Conservation (phyloP, 2,113 vertebrate species). For the Micromys minutus region DNA sequence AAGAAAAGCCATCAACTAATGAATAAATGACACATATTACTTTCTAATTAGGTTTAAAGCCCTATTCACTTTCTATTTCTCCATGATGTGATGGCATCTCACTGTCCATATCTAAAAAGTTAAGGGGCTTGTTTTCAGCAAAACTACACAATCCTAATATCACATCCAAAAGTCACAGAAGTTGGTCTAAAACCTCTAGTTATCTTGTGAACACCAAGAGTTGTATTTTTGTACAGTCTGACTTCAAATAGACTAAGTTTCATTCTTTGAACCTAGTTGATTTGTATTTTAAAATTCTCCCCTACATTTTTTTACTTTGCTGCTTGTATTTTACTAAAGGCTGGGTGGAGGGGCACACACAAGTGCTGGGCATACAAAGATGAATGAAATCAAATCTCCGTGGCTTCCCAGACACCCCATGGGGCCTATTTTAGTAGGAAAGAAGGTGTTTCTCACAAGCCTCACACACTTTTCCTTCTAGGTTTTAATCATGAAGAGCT, state of each 20-base stretch:
- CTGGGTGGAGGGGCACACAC: background rate
- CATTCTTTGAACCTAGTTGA: background rate
- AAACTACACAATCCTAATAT: background rate
- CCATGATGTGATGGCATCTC: too few relatives aligned
- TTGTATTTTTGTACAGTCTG: background rate
- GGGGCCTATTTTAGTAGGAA: background rate
- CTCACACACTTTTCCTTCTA: background rate
- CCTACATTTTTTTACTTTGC: background rate
- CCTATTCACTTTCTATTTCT: background rate
- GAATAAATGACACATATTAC: background rate
- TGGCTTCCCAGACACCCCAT: background rate
- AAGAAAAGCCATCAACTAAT: background rate
- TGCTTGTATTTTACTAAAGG: conserved; percentile 30
- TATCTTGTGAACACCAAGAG: background rate
- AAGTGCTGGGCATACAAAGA: background rate
- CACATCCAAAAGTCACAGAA: conserved; percentile 12
- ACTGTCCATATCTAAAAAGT: background rate
- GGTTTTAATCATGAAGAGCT: background rate
- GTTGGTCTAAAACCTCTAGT: background rate
- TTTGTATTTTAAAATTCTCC: background rate
- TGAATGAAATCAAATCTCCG: background rate
- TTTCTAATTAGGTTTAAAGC: background rate
- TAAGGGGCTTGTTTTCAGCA: background rate
- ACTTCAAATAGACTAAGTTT: background rate
- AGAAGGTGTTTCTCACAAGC: background rate